A percentile compares a stretch with the other conserved stretches of the same genome.
These are phyloP conservation scores for Pangasius krempfi DNA, from an alignment of 2,797 vertebrate species.

Conservation along the genomic window DNA sequence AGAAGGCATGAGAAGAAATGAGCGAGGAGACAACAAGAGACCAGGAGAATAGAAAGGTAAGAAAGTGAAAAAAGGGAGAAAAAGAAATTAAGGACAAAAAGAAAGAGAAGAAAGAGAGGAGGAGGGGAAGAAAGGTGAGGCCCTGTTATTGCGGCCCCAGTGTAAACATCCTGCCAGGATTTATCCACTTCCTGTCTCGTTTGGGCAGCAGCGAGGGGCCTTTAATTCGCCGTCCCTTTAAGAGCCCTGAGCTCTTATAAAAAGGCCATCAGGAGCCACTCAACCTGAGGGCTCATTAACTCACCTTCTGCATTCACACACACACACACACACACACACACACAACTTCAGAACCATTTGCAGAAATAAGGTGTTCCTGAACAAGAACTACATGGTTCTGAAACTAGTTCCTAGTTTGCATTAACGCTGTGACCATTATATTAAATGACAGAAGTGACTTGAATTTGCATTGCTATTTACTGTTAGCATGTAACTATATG, in stretches of 20 bases:
- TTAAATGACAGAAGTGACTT: not conserved
- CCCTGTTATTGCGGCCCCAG: conserved; percentile 54
- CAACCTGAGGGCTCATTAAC: conserved; percentile 42
- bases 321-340: conserved; percentile 11
- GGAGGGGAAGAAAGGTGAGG: conserved; percentile 40
- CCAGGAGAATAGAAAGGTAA: not conserved
- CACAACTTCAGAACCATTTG: not conserved
- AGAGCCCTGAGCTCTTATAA: conserved; percentile 42
- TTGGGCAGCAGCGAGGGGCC: conserved; percentile 36
- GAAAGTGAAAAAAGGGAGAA: not conserved
- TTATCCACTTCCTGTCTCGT: conserved; percentile 57
- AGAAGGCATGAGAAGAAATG: not conserved
- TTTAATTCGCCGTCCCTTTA: conserved; percentile 51
- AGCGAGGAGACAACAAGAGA: not conserved
- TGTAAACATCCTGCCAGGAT: conserved; percentile 68
- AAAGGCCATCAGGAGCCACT: conserved; percentile 31
- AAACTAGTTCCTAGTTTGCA: not conserved
- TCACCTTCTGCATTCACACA: not conserved
- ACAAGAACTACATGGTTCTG: too few species aligned
- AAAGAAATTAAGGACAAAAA: conserved; percentile 20
- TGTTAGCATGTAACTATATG: not conserved
- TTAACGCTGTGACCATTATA: not conserved
- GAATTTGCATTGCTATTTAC: not conserved
- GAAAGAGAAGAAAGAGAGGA: conserved; percentile 14
- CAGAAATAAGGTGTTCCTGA: not conserved